Percentiles rank a stretch among this genome's conserved stretches.
These are phyloP conservation scores for Timema cristinae DNA, from an alignment of 2,888 invertebrate genomes.

Conservation along the genomic window DNA sequence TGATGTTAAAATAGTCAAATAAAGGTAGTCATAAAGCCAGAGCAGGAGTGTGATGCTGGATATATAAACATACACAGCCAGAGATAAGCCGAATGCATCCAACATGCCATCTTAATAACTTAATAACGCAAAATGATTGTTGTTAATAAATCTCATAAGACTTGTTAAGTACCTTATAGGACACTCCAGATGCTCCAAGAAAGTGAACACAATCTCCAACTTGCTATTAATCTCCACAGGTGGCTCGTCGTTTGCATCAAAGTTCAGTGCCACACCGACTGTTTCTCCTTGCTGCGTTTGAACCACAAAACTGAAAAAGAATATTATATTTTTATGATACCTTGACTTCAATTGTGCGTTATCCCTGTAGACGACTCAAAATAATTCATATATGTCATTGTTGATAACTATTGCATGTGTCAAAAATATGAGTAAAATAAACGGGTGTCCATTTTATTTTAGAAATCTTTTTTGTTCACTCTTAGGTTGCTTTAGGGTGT, in stretches of 20 bases:
- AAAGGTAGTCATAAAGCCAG: too few relatives aligned
- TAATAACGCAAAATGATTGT: neutral
- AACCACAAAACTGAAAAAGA: conserved; percentile 59
- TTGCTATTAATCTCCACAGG: conserved; percentile 65
- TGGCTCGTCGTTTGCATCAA: conserved; percentile 78
- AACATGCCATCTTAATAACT: neutral
- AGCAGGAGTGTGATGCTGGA: too few relatives aligned
- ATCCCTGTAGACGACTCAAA: too few relatives aligned
- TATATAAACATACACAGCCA: too few relatives aligned
- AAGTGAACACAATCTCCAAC: conserved; percentile 68
- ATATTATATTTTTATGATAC: conserved; percentile 10
- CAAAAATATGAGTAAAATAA: too few relatives aligned
- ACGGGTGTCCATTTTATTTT: too few relatives aligned
- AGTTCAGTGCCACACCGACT: conserved; percentile 72
- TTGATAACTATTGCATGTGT: too few relatives aligned
- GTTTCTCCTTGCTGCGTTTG: conserved; percentile 53
- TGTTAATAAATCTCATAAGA: neutral
- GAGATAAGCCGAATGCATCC: too few relatives aligned
- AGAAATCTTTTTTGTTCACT: too few relatives aligned
- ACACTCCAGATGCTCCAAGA: conserved; percentile 71
- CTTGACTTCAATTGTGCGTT: neutral
- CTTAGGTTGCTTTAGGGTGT: too few relatives aligned
- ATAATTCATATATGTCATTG: too few relatives aligned
- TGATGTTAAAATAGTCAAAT: too few relatives aligned
- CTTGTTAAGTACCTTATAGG: conserved; percentile 52